Evolutionary conservation across 2,113 vertebrate species (phyloP).

Genomic region (Myotis davidii): DNA sequence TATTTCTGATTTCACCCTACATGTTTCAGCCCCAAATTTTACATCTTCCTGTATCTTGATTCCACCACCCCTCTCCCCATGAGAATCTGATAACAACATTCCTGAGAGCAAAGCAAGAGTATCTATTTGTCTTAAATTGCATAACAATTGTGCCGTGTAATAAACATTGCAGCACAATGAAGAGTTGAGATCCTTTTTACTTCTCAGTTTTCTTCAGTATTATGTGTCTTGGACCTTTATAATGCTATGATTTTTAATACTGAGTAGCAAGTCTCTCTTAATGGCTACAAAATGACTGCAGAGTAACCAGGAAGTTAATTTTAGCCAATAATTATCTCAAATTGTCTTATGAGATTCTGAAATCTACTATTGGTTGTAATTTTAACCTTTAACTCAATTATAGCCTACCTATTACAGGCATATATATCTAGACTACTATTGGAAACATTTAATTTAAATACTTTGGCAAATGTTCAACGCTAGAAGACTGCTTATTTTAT

Average conservation of each 20-base stretch:
- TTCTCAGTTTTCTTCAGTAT: neutral
- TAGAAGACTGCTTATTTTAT: neutral
- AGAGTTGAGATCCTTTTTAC: neutral
- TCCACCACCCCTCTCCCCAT: neutral
- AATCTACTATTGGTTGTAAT: neutral
- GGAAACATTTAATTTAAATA: slow-evolving; percentile 38
- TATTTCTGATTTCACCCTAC: neutral
- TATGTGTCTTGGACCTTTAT: neutral
- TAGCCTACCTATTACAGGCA: neutral
- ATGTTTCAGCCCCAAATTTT: neutral
- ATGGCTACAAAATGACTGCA: neutral
- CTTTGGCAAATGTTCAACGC: slow-evolving; percentile 10
- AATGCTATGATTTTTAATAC: neutral
- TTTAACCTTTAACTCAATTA: slow-evolving; percentile 23
- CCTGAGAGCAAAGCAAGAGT: neutral
- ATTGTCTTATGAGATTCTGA: slow-evolving; percentile 25
- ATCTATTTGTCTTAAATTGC: neutral
- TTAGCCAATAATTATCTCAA: neutral
- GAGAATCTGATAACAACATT: slow-evolving; percentile 37
- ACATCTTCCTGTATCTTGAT: neutral
- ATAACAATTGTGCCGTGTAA: neutral
- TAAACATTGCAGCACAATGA: neutral
- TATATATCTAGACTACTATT: neutral
- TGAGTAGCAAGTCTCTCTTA: neutral
- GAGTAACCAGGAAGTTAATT: slow-evolving; percentile 3